phyloP scores from a whole-genome alignment of 1,140 invertebrate species.

The Oppia nitens region DNA sequence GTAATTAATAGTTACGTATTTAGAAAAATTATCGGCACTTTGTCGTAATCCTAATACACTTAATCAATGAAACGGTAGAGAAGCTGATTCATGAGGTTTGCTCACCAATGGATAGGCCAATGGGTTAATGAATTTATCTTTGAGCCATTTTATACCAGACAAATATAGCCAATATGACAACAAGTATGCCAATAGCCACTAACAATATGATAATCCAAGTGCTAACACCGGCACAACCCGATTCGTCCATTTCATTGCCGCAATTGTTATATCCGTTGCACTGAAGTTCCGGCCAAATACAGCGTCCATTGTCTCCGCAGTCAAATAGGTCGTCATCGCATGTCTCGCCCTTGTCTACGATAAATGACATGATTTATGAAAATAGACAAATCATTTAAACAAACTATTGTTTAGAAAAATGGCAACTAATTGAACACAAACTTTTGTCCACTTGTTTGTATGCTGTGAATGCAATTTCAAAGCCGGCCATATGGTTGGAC shows the following conservation, averaged over 20 bases:
- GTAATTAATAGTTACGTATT: too few relatives aligned
- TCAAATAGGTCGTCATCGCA: constrained; percentile 1
- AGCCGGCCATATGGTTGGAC: constrained; percentile 4
- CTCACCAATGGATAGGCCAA: too few relatives aligned
- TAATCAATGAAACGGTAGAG: too few relatives aligned
- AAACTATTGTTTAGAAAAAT: neutral
- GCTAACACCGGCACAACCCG: constrained; percentile 9
- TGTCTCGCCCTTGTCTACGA: neutral
- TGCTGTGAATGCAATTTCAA: constrained; percentile 5
- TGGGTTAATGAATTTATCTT: too few relatives aligned
- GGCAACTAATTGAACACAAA: neutral
- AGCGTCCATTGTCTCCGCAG: constrained; percentile 4
- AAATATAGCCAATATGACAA: constrained; percentile 3
- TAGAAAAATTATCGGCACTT: too few relatives aligned
- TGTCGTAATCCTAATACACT: too few relatives aligned
- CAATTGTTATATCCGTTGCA: constrained; percentile 9
- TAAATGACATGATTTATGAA: neutral
- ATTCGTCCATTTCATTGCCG: constrained; percentile 10
- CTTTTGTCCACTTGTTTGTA: neutral
- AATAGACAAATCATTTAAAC: neutral
- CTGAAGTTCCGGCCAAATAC: constrained; percentile 3
- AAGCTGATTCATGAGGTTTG: too few relatives aligned
- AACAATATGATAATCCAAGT: constrained; percentile 1
- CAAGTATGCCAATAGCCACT: constrained; percentile 1
- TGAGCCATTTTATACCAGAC: constrained; percentile 9